These are phyloP conservation scores for Platysternon megacephalum DNA, from an alignment of 2,113 vertebrate genomes.

Conservation along the genomic window DNA sequence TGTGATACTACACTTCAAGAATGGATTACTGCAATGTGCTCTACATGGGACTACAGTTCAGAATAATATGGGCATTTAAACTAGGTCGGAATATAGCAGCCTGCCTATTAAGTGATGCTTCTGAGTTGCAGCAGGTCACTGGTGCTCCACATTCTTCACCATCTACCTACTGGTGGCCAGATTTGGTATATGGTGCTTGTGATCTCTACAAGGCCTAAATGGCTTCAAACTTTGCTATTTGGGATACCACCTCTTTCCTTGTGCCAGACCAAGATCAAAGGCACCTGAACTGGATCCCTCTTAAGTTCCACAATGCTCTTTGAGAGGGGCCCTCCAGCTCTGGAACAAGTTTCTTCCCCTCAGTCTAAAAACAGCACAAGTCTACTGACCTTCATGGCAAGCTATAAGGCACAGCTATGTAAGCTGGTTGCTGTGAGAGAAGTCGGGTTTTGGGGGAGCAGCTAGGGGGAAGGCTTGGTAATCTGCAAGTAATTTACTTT, in stretches of 20 bases:
- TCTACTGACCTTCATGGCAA: neutral
- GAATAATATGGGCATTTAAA: neutral
- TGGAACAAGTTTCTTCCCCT: neutral
- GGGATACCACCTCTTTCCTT: neutral
- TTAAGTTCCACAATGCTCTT: neutral
- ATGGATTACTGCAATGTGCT: neutral
- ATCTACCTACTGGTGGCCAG: neutral
- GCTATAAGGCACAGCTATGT: neutral
- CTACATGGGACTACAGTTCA: neutral
- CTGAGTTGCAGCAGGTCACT: neutral
- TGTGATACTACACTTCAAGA: fast-evolving
- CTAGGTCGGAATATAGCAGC: neutral
- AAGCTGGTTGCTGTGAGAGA: neutral
- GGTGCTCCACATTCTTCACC: neutral
- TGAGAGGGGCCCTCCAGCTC: neutral
- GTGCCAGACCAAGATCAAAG: neutral
- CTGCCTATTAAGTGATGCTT: neutral
- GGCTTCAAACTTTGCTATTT: neutral
- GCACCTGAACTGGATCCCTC: neutral
- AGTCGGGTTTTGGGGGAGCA: neutral
- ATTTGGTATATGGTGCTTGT: neutral
- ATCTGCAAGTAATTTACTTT: neutral
- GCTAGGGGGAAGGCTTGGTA: neutral
- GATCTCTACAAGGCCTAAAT: neutral
- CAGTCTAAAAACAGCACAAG: neutral